Evolutionary conservation across 2,888 invertebrate genomes (phyloP), one percentile per base, ranked within the genome.

Genomic region (Megastigmus dorsalis): DNA sequence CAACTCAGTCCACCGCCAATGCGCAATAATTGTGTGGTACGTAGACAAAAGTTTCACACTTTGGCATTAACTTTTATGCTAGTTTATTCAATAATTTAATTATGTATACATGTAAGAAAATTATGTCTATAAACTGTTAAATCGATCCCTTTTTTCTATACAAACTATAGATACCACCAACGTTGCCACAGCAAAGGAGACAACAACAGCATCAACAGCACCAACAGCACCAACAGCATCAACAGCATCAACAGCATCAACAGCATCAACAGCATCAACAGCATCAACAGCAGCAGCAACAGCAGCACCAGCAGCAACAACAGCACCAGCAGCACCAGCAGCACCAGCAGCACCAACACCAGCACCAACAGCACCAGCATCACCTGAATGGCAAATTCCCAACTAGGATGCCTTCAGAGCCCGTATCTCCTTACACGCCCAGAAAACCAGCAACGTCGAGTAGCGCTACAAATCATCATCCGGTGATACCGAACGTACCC

Each of bases 361-460:
- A 85, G 0, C 88, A 89, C 0, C 91, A 90, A 45, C 91, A 91
- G 36, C 88, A 89, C 0, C 91, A 90, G 45, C 92, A 91, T 62
- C 82, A 91, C 0, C 89, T 90, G 0, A 90, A 91, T 63, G 92
- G 92, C 0, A 91, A 91, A 81, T 91, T 90, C 77, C 85, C 90
- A 60, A 87, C 89, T 0, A 88, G 89, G 0, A 91, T 75, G 9
- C 76, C 70, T 0, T 1, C 74, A 0, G 90, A 88, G 3, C 86
- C 88, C 18, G 81, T 85, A 0, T 88, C 86, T 3, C 84, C 86
- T 3, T 88, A 88, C 69, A 83, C 85, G 3, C 83, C 87, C 2
- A 80, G 87, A 30, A 77, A 75, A 60, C 62, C 76, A 1, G 9
- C 33, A 2, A 15, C 23, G 6, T 38, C 63, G 43, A 38, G 59